Conservation (phyloP, 2,797 vertebrate genomes). For the Philypnodon macrostomus region DNA sequence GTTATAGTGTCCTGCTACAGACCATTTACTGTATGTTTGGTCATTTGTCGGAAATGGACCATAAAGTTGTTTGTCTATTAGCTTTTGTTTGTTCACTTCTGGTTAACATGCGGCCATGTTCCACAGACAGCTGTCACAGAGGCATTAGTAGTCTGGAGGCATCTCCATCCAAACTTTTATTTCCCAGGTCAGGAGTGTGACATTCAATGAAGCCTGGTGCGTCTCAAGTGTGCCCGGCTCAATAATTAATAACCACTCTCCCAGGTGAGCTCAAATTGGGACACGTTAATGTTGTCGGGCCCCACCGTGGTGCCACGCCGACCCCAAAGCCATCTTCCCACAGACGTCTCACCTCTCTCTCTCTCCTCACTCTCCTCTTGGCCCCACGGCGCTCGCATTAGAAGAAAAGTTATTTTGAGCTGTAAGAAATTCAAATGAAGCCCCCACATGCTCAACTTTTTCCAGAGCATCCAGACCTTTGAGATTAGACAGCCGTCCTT, state of each 20-base stretch:
- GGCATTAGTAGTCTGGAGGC: slow-evolving; percentile 82
- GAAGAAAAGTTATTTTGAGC: slow-evolving; percentile 85
- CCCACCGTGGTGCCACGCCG: slow-evolving; percentile 54
- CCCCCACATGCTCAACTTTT: slow-evolving; percentile 81
- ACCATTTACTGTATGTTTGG: slow-evolving; percentile 47
- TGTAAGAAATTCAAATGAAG: slow-evolving; percentile 93
- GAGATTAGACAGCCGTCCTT: slow-evolving; percentile 76
- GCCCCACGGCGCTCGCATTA: slow-evolving; percentile 62
- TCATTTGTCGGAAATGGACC: slow-evolving; percentile 65
- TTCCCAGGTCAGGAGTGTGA: slow-evolving; percentile 85
- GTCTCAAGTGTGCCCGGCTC: slow-evolving; percentile 90
- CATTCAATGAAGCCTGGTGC: slow-evolving; percentile 85
- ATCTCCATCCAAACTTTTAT: slow-evolving; percentile 82
- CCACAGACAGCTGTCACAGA: slow-evolving; percentile 69
- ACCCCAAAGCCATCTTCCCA: slow-evolving; percentile 57
- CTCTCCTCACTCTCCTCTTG: slow-evolving; percentile 45
- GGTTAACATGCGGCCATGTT: slow-evolving; percentile 40
- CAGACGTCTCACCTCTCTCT: slow-evolving; percentile 81
- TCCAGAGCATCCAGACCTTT: slow-evolving; percentile 77
- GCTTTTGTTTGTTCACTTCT: no score
- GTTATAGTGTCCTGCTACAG: no score
- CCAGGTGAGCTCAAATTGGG: slow-evolving; percentile 94
- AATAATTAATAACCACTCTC: slow-evolving; percentile 97
- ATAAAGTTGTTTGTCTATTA: slow-evolving; percentile 66
- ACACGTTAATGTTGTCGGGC: slow-evolving; percentile 89